Base-by-base conservation (phyloP, 92 coral and sea anemone species). In the Heteractis magnifica region DNA sequence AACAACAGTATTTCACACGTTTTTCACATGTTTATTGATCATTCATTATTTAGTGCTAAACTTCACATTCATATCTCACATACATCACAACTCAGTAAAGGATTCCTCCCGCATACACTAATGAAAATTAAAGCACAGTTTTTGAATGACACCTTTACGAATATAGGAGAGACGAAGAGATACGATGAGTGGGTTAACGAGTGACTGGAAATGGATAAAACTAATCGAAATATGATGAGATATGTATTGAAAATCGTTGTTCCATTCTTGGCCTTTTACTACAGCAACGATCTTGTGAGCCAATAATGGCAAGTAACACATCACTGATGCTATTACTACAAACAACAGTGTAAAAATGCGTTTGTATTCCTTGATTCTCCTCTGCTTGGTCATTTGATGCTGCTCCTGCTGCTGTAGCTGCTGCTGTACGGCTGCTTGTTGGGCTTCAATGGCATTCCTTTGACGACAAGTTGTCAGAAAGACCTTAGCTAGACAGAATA, bases 381-480 rank as follows among this genome's bases (percentile, higher is more conserved):
- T 26, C 26, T 26, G 26, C 0, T 26, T 26, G 26, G 26, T 26
- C 26, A 26, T 26, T 26, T 26, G 26, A 26, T 26, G 26, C 26
- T 26, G 26, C 26, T 26, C 26, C 26, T 26, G 26, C 26, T 26
- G 26, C 1, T 26, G 26, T 26, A 0, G 26, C 26, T 26, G 26
- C 26, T 26, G 26, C 26, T 19, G 34, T 12, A 23, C 64, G 1
- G 80, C 8, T 10, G 52, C 19, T 16, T 49, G 70, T 56, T 18
- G 51, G 0, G 71, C 81, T 49, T 77, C 15, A 44, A 79, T 79
- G 48, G 72, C 74, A 23, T 12, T 59, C 18, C 71, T 34, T 79
- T 79, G 82, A 2, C 82, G 82, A 41, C 48, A 58, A 20, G 82
- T 72, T 34, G 82, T 79, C 5, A 58, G 21, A 8, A 14, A 55